Evolutionary conservation across 1,140 invertebrate genomes (phyloP).

Genomic region (Lepidotrigona ventralis): DNA sequence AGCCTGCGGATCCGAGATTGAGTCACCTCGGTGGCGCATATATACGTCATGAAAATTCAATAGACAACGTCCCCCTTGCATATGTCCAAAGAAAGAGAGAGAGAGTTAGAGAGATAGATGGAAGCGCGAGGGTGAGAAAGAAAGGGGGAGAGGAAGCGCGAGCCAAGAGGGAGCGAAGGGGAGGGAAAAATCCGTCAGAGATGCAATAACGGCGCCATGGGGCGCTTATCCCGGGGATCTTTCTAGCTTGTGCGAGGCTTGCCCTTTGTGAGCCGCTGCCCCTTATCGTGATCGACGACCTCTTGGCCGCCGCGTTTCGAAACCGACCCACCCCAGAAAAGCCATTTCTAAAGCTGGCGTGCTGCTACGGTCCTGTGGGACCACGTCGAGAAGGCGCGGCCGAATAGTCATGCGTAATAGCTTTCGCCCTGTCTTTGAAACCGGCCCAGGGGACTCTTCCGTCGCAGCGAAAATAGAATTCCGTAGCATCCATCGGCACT

Average conservation of each 20-base stretch:
- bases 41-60: slow-evolving; percentile 64
- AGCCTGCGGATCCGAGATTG: slow-evolving; percentile 52
- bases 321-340: slow-evolving; percentile 51
- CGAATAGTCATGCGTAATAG: slow-evolving; percentile 49
- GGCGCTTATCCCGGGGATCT: slow-evolving; percentile 65
- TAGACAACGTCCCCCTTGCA: slow-evolving; percentile 57
- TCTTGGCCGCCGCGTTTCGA: slow-evolving; percentile 56
- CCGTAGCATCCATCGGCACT: neutral
- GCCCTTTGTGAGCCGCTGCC: slow-evolving; percentile 59
- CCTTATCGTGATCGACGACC: slow-evolving; percentile 69
- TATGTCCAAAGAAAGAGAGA: slow-evolving; percentile 43
- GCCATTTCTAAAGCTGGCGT: slow-evolving; percentile 42
- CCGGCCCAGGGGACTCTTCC: slow-evolving; percentile 29
- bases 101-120: slow-evolving; percentile 15
- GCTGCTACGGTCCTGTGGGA: slow-evolving; percentile 22
- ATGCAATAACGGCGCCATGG: slow-evolving; percentile 65
- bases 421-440: slow-evolving; percentile 39
- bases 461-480: slow-evolving; percentile 28
- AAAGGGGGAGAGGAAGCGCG: slow-evolving; percentile 6
- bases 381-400: slow-evolving; percentile 55
- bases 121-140: neutral
- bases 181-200: slow-evolving; percentile 42
- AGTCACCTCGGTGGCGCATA: slow-evolving; percentile 59
- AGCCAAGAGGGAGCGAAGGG: slow-evolving; percentile 10
- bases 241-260: slow-evolving; percentile 56